phyloP scores from a whole-genome alignment of 2,113 vertebrate species.

The Eidolon helvum region DNA sequence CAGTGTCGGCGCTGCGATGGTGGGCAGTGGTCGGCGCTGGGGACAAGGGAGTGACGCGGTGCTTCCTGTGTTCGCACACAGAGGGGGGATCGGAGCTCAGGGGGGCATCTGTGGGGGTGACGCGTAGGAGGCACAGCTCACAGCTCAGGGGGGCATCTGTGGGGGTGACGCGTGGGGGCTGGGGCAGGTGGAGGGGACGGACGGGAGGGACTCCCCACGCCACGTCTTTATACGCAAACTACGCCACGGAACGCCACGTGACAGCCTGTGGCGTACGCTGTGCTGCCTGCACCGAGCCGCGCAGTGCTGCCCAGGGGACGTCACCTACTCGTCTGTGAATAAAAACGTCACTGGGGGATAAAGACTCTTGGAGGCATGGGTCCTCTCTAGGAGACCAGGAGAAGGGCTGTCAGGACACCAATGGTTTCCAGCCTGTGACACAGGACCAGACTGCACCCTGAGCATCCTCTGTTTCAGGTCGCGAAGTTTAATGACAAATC shows the following conservation, averaged over 20 bases:
- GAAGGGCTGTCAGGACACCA: accelerated
- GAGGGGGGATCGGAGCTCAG: not conserved
- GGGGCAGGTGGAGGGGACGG: not conserved
- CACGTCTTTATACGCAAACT: accelerated
- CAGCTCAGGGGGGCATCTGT: accelerated
- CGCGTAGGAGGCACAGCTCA: no score
- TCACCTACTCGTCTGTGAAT: no score
- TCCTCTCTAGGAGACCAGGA: no score
- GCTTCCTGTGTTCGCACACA: not conserved
- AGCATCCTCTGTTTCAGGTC: accelerated
- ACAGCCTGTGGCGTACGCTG: accelerated
- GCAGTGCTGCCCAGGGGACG: not conserved
- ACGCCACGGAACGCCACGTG: no score
- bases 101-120: accelerated
- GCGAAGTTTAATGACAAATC: accelerated
- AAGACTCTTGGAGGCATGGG: not conserved
- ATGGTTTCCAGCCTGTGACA: not conserved
- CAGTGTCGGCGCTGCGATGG: accelerated
- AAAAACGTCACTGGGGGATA: not conserved
- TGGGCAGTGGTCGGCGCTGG: accelerated
- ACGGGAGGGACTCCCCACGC: accelerated
- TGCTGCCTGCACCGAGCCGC: accelerated
- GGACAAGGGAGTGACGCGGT: accelerated
- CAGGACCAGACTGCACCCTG: no score
- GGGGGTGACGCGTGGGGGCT: accelerated